phyloP scores from a whole-genome alignment of 2,888 invertebrate species.

The Mesorhabditis spiculigera region DNA sequence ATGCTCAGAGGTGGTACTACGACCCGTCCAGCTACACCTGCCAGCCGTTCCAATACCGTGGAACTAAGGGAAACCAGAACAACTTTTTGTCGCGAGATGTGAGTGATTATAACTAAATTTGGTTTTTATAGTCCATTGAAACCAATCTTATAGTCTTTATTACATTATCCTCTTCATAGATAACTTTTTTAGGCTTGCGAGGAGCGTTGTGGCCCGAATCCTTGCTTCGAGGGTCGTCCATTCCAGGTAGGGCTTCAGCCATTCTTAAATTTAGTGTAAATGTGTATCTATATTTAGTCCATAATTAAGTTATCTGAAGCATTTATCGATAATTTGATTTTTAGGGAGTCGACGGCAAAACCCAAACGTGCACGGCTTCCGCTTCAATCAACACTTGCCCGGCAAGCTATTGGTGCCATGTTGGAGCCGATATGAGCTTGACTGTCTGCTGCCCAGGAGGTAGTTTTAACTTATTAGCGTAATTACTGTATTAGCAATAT shows the following conservation, averaged over 20 bases:
- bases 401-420: conserved; percentile 55
- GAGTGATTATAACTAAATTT: not conserved
- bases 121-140: no score
- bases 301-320: not conserved
- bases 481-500: not conserved
- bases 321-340: not conserved
- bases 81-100: conserved; percentile 50
- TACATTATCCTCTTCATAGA: not conserved
- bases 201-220: conserved; percentile 47
- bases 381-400: conserved; percentile 55
- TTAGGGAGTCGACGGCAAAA: conserved; percentile 46
- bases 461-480: conserved; percentile 7
- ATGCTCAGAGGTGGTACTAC: conserved; percentile 50
- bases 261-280: not conserved
- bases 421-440: conserved; percentile 47
- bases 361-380: conserved; percentile 52
- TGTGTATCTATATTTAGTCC: not conserved
- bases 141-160: no score
- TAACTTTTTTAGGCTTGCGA: conserved; percentile 30
- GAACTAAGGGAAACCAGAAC: conserved; percentile 55
- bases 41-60: conserved; percentile 51
- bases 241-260: conserved; percentile 29
- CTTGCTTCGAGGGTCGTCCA: conserved; percentile 50
- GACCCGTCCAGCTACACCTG: conserved; percentile 46
- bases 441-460: conserved; percentile 57